Evolutionary conservation across 1,140 invertebrate genomes (phyloP), one percentile per base, ranked within the genome.

Genomic region (Cotesia chilonis): DNA sequence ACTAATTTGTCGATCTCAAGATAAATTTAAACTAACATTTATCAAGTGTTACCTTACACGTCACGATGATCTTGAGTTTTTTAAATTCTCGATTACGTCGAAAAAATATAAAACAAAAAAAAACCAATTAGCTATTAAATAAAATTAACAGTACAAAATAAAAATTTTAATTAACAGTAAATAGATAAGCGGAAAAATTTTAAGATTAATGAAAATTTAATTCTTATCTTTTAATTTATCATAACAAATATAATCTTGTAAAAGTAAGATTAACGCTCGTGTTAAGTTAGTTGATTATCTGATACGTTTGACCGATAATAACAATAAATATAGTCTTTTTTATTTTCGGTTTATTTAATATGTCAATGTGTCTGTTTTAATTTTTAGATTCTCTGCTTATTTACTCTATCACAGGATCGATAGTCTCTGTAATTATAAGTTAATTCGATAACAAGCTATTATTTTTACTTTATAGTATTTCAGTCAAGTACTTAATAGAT

Each of bases 231-330:
- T 74, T 63, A 64, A 77, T 70, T 37, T 54, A 61, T 41, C 36
- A 71, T 68, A 68, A 70, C 57, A 54, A 73, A 54, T 67, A 74
- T 65, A 81, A 82, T 78, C 78, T 80, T 80, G 80, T 79, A 83
- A 76, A 79, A 83, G 79, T 74, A 70, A 77, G 70, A 82, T 84
- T 82, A 83, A 75, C 73, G 75, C 71, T 80, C 79, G 76, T 37
- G 35, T 68, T 55, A 57, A 7, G 64, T 7, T 51, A 70, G 63
- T 74, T 64, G 64, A 70, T 70, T 55, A 68, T 52, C 68, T 70
- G 69, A 65, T 55, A 70, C 55, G 55, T 36, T 36, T 38, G 14
- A 38, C 64, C 20, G 47, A 52, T 66, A 66, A 66, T 14, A 66
- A 66, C 38, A 41, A 14, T 36, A n/a, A 9, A 38, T 52, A 51